Base-by-base conservation (phyloP, 1,140 invertebrate genomes). In the Apis cerana region DNA sequence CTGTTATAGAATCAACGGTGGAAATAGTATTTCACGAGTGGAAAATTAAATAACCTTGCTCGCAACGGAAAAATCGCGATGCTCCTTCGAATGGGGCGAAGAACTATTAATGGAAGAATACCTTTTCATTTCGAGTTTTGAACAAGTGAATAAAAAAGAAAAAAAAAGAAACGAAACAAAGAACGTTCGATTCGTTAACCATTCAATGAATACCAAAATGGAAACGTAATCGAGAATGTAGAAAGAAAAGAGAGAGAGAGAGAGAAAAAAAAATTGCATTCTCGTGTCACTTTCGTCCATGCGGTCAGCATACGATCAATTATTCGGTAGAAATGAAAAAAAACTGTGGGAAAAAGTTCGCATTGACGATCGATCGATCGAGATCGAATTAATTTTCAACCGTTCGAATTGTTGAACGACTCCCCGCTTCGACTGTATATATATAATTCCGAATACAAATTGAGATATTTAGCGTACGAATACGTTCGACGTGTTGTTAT, bases 401-500 rank as follows among this genome's bases (percentile, higher is more conserved):
- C 15, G 4, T 15, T 1, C 52, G 62, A 43, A 13, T 27, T 15
- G 9, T 2, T 27, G 12, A 48, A 11, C 62, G 27, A 48, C 10
- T 7, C 43, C 15, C 23, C 3, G 23, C 43, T 43, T 8, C 27
- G 21, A 1, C 13, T 21, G 21, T n/a, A 59, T 59, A 64, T 61
- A 82, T 82, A 85, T 70, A 69, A 86, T 79, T 86, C 52, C 23
- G 75, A 33, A 82, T 82, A 62, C 64, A 79, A 59, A 79, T 56
- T 27, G 79, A 54, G 75, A 74, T 74, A 65, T 86, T 86, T 85
- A 75, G 67, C 75, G 33, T 77, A 27, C 56, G 62, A 84, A 54
- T 75, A 54, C 62, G 61, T 21, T 61, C 52, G 54, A 69, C 43
- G 54, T 56, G 59, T 59, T 58, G 59, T 43, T 15, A 23, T 58